Evolutionary conservation across 2,888 invertebrate genomes (phyloP).

Genomic region (Hemaris fuciformis): DNA sequence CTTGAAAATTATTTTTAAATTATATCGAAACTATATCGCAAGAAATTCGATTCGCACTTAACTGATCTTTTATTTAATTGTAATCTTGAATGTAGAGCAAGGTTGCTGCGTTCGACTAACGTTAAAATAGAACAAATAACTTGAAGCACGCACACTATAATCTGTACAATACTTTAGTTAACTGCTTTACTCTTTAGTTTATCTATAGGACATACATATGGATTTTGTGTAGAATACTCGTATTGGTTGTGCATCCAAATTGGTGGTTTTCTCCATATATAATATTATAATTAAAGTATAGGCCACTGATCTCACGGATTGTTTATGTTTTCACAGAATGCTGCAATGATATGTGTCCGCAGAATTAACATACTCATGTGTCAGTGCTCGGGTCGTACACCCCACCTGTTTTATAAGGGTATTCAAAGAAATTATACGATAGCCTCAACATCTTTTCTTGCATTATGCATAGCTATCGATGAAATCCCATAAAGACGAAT

Average conservation of each 20-base stretch:
- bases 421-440: background rate
- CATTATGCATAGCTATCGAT: background rate
- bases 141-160: conserved; percentile 57
- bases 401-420: background rate
- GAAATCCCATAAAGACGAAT: background rate
- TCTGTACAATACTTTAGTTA: conserved; percentile 42
- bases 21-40: conserved; percentile 14
- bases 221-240: background rate
- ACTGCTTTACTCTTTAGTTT: background rate
- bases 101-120: conserved; percentile 68
- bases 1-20: background rate
- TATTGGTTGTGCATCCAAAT: background rate
- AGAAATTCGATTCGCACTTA: conserved; percentile 28
- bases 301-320: background rate
- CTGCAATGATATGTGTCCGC: background rate
- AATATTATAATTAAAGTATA: background rate
- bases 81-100: conserved; percentile 71
- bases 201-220: background rate
- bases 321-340: background rate
- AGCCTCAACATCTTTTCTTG: background rate
- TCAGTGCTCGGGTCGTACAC: background rate
- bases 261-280: no score
- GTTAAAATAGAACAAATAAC: conserved; percentile 71
- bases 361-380: background rate
- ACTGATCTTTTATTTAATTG: conserved; percentile 58